phyloP scores from a whole-genome alignment of 2,888 invertebrate species.

The Smittia aterrima region DNA sequence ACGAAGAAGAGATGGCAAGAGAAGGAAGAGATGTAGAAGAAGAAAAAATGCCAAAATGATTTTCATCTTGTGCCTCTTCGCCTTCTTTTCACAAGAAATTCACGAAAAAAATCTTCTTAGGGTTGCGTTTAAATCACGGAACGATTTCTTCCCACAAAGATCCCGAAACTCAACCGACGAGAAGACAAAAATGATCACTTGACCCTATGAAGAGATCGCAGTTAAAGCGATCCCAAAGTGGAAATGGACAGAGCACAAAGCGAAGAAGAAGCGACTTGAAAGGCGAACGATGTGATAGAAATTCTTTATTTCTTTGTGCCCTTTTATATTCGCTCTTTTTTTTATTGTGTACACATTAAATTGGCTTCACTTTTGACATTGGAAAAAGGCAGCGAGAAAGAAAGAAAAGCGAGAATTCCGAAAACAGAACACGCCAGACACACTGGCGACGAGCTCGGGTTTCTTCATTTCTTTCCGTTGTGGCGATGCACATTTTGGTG shows the following conservation, averaged over 20 bases:
- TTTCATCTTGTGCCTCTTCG: slow-evolving; percentile 19
- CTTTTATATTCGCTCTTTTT: slow-evolving; percentile 24
- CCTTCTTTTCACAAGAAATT: slow-evolving; percentile 1
- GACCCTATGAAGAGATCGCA: neutral
- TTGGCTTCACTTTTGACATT: slow-evolving; percentile 32
- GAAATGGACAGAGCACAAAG: neutral
- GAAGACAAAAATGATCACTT: neutral
- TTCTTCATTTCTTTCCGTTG: neutral
- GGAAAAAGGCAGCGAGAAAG: neutral
- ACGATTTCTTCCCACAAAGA: too few relatives aligned
- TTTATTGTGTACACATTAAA: slow-evolving; percentile 27
- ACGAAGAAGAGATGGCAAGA: neutral
- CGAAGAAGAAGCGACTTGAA: neutral
- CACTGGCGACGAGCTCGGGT: neutral
- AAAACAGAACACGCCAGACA: slow-evolving; percentile 15
- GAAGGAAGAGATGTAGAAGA: neutral
- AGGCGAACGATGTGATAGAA: slow-evolving; percentile 9
- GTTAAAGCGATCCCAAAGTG: neutral
- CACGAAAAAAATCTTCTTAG: neutral
- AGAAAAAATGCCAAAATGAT: slow-evolving; percentile 32
- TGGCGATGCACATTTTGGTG: neutral
- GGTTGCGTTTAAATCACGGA: neutral
- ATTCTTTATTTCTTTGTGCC: slow-evolving; percentile 15
- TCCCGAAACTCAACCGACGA: too few relatives aligned
- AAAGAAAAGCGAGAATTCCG: neutral